Percentiles rank a stretch among this genome's conserved stretches.
These are phyloP conservation scores for Drosophila meridiana DNA, from an alignment of 2,888 invertebrate genomes.

Conservation along the genomic window DNA sequence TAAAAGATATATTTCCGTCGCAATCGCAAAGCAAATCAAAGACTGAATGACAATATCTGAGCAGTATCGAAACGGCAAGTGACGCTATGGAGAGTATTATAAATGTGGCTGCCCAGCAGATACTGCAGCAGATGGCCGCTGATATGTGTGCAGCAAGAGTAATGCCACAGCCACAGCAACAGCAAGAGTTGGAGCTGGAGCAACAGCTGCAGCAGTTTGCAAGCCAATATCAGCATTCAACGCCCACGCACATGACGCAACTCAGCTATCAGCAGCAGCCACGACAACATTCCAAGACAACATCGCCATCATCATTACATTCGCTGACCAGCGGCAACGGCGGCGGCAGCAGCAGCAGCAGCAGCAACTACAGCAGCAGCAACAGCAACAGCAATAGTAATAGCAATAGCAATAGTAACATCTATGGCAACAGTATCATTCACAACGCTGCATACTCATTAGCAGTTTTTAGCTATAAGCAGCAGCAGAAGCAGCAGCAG, in stretches of 20 bases:
- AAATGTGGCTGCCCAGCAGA: conserved; percentile 70
- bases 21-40: conserved; percentile 43
- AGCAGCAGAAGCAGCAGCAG: conserved; percentile 49
- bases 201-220: conserved; percentile 44
- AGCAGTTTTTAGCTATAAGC: conserved; percentile 70
- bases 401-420: conserved; percentile 33
- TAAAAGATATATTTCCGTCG: conserved; percentile 32
- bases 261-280: conserved; percentile 66
- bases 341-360: conserved; percentile 25
- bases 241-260: conserved; percentile 63
- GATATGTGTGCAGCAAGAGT: conserved; percentile 67
- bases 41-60: conserved; percentile 58
- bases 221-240: conserved; percentile 62
- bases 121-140: conserved; percentile 79
- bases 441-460: conserved; percentile 65
- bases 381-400: background rate
- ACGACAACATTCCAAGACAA: conserved; percentile 68
- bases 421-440: conserved; percentile 41
- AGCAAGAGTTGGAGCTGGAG: conserved; percentile 21
- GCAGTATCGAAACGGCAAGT: conserved; percentile 40
- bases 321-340: conserved; percentile 53
- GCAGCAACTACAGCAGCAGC: conserved; percentile 13
- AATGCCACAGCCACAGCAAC: conserved; percentile 31
- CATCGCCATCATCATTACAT: conserved; percentile 65
- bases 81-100: conserved; percentile 73